These are phyloP conservation scores for Rachycentron canadum DNA, from an alignment of 2,797 vertebrate genomes.

Conservation along the genomic window DNA sequence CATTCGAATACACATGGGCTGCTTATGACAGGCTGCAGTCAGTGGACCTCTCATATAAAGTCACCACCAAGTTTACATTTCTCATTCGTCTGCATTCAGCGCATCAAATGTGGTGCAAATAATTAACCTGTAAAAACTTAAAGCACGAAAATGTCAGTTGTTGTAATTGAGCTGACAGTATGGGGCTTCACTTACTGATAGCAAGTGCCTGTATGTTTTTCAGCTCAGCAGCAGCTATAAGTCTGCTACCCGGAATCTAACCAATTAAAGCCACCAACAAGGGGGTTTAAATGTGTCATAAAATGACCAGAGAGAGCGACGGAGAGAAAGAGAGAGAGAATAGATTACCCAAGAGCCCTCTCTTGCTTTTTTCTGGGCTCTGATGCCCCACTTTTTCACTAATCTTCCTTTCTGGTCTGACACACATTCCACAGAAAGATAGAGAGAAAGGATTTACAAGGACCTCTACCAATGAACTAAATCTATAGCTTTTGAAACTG, in stretches of 20 bases:
- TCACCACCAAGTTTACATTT: slow-evolving; percentile 2
- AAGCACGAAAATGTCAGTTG: not conserved
- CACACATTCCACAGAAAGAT: slow-evolving; percentile 74
- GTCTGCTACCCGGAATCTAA: slow-evolving; percentile 26
- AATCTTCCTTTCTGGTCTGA: slow-evolving; percentile 76
- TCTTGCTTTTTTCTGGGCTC: slow-evolving; percentile 71
- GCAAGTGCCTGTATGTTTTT: not conserved
- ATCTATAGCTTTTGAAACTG: slow-evolving; percentile 35
- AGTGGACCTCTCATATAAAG: not conserved
- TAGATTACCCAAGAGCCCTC: slow-evolving; percentile 71
- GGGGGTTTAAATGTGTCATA: slow-evolving; percentile 47
- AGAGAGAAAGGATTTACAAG: slow-evolving; percentile 60
- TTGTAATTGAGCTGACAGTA: not conserved
- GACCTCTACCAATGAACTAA: slow-evolving; percentile 49
- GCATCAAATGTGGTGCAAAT: not conserved
- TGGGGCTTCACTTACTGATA: not conserved
- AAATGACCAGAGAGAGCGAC: slow-evolving; percentile 36
- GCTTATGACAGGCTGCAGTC: not conserved
- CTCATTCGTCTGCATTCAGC: not conserved
- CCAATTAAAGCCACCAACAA: slow-evolving; percentile 37
- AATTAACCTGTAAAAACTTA: not conserved
- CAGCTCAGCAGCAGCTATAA: slow-evolving; percentile 27
- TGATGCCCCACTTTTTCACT: slow-evolving; percentile 77
- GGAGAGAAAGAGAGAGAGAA: slow-evolving; percentile 42
- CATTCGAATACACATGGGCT: slow-evolving; percentile 4